Evolutionary conservation across 35 echinoderm and acorn worm species (phyloP).

Genomic region (Chiridota heheva): DNA sequence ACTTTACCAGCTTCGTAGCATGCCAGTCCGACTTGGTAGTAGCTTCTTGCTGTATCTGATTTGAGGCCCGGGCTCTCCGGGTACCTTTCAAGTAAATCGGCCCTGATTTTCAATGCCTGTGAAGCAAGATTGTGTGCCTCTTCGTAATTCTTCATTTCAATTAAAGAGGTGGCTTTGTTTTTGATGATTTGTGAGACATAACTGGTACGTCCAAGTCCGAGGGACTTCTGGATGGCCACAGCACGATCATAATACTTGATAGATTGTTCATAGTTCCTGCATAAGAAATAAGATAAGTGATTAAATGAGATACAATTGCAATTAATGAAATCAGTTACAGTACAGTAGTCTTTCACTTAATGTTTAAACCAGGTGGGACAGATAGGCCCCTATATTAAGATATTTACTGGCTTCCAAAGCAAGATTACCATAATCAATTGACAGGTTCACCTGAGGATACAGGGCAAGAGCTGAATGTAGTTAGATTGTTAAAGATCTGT

Average conservation of each 20-base stretch:
- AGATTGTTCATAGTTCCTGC: constrained; percentile 11
- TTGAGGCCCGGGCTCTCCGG: constrained; percentile 22
- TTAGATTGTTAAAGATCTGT: too few relatives aligned
- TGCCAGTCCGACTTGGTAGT: constrained; percentile 39
- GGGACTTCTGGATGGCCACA: constrained; percentile 11
- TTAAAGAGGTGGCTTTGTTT: constrained; percentile 25
- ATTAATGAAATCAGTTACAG: too few relatives aligned
- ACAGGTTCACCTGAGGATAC: too few relatives aligned
- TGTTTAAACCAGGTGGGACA: too few relatives aligned
- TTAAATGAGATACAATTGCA: too few relatives aligned
- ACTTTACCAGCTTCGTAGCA: constrained; percentile 26
- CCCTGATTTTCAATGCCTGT: constrained; percentile 29
- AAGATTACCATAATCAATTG: too few relatives aligned
- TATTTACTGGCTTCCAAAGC: too few relatives aligned
- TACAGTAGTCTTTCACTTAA: too few relatives aligned
- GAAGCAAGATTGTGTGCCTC: constrained; percentile 19
- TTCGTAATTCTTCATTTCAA: constrained; percentile 26
- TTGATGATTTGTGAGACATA: constrained; percentile 33
- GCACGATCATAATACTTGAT: constrained; percentile 32
- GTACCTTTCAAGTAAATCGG: constrained; percentile 5
- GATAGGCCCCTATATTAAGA: too few relatives aligned
- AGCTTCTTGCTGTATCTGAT: constrained; percentile 14
- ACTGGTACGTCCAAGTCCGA: constrained; percentile 8
- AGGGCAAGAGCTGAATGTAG: too few relatives aligned
- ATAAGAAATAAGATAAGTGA: too few relatives aligned